These are phyloP conservation scores for Cladopsammia gracilis DNA, from an alignment of 64 coral and sea anemone genomes.

Conservation along the genomic window DNA sequence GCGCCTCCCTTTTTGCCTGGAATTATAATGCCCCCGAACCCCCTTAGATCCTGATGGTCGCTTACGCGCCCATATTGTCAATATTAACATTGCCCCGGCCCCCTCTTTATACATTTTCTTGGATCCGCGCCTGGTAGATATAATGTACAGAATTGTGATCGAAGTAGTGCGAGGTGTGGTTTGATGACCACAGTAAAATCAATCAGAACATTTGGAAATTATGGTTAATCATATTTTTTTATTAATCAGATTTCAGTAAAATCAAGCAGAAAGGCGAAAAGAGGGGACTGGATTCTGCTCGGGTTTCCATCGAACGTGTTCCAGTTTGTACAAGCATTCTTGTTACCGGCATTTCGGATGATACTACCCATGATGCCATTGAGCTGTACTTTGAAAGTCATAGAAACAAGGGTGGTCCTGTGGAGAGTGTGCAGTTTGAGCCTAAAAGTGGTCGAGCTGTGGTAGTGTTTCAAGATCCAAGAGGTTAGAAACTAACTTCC, in stretches of 20 bases:
- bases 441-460: constrained; percentile 44
- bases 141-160: too few relatives aligned
- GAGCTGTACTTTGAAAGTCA: constrained; percentile 77
- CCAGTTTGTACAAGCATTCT: constrained; percentile 64
- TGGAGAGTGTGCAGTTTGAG: constrained; percentile 28
- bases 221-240: neutral
- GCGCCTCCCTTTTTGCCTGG: too few relatives aligned
- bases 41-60: too few relatives aligned
- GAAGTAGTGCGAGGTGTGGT: too few relatives aligned
- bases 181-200: too few relatives aligned
- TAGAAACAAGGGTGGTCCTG: constrained; percentile 58
- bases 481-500: constrained; percentile 67
- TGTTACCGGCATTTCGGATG: constrained; percentile 61
- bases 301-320: constrained; percentile 32
- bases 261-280: constrained; percentile 55
- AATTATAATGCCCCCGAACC: too few relatives aligned
- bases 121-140: too few relatives aligned
- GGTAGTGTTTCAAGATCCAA: constrained; percentile 55
- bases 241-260: constrained; percentile 56
- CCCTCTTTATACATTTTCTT: too few relatives aligned
- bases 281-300: constrained; percentile 48
- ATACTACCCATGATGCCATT: constrained; percentile 74
- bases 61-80: too few relatives aligned
- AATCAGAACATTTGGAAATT: too few relatives aligned
- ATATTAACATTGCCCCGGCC: too few relatives aligned